Conservation (phyloP, 2,888 invertebrate genomes). For the Cabera pusaria region DNA sequence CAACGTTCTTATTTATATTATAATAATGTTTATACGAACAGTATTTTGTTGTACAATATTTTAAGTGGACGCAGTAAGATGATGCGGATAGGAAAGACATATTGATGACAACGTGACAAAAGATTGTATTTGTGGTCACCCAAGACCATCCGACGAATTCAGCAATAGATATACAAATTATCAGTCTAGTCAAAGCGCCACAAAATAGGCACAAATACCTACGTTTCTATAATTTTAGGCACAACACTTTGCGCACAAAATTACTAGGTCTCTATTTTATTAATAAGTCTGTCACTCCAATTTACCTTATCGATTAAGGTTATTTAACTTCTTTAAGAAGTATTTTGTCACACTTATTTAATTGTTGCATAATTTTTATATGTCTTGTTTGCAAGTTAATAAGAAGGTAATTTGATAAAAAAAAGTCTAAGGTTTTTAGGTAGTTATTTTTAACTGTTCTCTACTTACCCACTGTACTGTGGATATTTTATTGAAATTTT, state of each 20-base stretch:
- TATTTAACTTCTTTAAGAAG: slow-evolving; percentile 16
- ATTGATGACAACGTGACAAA: too few relatives aligned
- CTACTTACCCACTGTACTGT: too few relatives aligned
- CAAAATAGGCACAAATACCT: slow-evolving; percentile 9
- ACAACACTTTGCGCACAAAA: slow-evolving; percentile 16
- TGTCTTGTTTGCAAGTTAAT: slow-evolving; percentile 3
- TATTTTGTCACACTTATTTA: slow-evolving; percentile 8
- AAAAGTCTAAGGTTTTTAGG: slow-evolving; percentile 6
- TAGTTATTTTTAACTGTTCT: slow-evolving; percentile 5
- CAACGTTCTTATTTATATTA: too few relatives aligned
- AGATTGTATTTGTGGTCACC: too few relatives aligned
- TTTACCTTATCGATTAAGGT: slow-evolving; percentile 11
- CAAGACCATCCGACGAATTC: too few relatives aligned
- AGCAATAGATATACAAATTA: too few relatives aligned
- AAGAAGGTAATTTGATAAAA: slow-evolving; percentile 1
- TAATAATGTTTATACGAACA: too few relatives aligned
- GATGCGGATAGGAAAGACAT: too few relatives aligned
- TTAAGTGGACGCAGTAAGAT: too few relatives aligned
- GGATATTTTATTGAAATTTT: slow-evolving; percentile 4
- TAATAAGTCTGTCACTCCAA: slow-evolving; percentile 6
- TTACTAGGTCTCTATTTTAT: slow-evolving; percentile 1
- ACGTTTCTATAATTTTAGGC: slow-evolving; percentile 3
- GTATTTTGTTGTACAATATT: too few relatives aligned
- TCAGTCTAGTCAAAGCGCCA: slow-evolving; percentile 13
- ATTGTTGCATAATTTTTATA: slow-evolving; percentile 11